Conservation (phyloP, 2,888 invertebrate genomes). For the Horisme vitalbata region DNA sequence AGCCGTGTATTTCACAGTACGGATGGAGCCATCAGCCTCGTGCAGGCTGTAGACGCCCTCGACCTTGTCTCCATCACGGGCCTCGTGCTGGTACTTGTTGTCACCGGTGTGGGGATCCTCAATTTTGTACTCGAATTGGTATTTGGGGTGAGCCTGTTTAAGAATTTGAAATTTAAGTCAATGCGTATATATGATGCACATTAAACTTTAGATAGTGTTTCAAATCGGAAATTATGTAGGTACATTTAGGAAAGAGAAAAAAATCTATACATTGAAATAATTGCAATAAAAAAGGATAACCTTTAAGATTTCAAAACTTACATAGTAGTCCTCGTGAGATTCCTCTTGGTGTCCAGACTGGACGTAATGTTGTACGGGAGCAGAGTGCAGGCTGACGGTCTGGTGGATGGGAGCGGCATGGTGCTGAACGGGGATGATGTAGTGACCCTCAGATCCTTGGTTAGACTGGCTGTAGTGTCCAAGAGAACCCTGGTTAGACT, state of each 20-base stretch:
- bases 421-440: slow-evolving; percentile 37
- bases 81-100: slow-evolving; percentile 78
- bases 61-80: slow-evolving; percentile 76
- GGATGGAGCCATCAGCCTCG: slow-evolving; percentile 55
- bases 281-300: neutral
- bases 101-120: slow-evolving; percentile 81
- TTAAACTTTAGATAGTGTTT: no score
- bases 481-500: slow-evolving; percentile 18
- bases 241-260: no score
- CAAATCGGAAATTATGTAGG: no score
- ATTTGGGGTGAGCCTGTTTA: slow-evolving; percentile 79
- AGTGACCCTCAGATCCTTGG: slow-evolving; percentile 29
- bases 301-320: slow-evolving; percentile 35
- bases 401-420: slow-evolving; percentile 43
- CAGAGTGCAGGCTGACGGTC: slow-evolving; percentile 34
- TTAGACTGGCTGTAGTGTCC: slow-evolving; percentile 31
- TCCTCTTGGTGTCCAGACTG: slow-evolving; percentile 31
- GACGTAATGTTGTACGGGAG: slow-evolving; percentile 40
- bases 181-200: no score
- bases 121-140: slow-evolving; percentile 78
- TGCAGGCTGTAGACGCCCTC: slow-evolving; percentile 72
- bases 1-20: slow-evolving; percentile 68
- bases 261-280: no score
- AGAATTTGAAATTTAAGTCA: slow-evolving; percentile 1
- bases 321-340: slow-evolving; percentile 53